Percentiles rank a stretch among this genome's conserved stretches.
Conservation (phyloP, 2,797 vertebrate genomes). For the Lacerta viridis region DNA sequence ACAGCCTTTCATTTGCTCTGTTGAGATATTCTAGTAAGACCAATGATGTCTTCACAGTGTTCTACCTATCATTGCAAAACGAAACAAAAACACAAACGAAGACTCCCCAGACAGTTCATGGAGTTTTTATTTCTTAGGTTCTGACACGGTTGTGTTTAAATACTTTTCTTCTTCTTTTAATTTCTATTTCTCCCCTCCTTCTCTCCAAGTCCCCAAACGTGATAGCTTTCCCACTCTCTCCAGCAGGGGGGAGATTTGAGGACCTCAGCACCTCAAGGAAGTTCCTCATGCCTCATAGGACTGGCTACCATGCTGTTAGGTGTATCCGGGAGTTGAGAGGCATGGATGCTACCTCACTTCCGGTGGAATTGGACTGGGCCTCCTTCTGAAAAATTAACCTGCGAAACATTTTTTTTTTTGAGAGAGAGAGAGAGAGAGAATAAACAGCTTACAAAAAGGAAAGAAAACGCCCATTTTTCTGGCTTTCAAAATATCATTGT, state of each 20-base stretch:
- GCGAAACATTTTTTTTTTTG: too few relatives aligned
- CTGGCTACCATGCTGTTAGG: slow-evolving; percentile 99
- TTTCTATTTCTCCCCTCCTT: slow-evolving; percentile 65
- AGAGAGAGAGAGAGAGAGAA: background rate
- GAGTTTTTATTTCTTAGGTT: slow-evolving; percentile 79
- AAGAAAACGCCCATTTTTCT: background rate
- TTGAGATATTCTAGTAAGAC: slow-evolving; percentile 83
- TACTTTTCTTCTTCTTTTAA: slow-evolving; percentile 74
- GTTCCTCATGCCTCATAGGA: slow-evolving; percentile 94
- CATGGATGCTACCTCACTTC: slow-evolving; percentile 98
- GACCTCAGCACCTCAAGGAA: slow-evolving; percentile 67
- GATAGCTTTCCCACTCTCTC: slow-evolving; percentile 80
- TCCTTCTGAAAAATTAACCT: slow-evolving; percentile 98
- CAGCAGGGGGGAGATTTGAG: slow-evolving; percentile 77
- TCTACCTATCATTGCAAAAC: slow-evolving; percentile 85
- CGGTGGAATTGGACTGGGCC: slow-evolving; percentile 98
- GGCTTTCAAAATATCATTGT: background rate
- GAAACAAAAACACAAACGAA: slow-evolving; percentile 15
- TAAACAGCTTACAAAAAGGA: slow-evolving; percentile 37
- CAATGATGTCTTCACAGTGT: slow-evolving; percentile 99
- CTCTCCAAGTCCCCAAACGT: slow-evolving; percentile 74
- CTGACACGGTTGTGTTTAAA: slow-evolving; percentile 79
- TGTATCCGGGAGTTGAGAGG: slow-evolving; percentile 98
- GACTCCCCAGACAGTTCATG: slow-evolving; percentile 86
- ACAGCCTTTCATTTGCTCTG: slow-evolving; percentile 49